These are phyloP conservation scores for Drosophila serrata DNA, from an alignment of 1,140 invertebrate genomes.

Conservation along the genomic window DNA sequence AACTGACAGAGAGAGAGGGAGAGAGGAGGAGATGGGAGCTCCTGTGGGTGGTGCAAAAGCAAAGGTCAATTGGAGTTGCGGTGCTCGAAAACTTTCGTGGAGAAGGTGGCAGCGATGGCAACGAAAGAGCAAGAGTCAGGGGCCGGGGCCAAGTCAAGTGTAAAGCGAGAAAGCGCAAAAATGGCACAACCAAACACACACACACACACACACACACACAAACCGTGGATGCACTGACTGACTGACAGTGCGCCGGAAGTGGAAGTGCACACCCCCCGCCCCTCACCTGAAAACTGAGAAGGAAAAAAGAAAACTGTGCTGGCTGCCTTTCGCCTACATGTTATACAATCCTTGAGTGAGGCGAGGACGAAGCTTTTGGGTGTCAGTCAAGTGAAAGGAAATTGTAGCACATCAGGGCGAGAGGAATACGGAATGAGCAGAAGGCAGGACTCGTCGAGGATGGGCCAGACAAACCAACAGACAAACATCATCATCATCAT, in stretches of 20 bases:
- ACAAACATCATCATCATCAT: slow-evolving; percentile 75
- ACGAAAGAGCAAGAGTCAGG: slow-evolving; percentile 64
- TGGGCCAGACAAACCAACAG: slow-evolving; percentile 78
- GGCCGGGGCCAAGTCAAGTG: slow-evolving; percentile 72
- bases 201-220: slow-evolving; percentile 21
- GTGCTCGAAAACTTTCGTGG: slow-evolving; percentile 32
- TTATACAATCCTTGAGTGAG: slow-evolving; percentile 81
- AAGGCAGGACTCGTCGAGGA: background rate
- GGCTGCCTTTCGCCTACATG: slow-evolving; percentile 61
- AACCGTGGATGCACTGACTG: slow-evolving; percentile 36
- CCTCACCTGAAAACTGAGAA: slow-evolving; percentile 20
- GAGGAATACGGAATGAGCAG: background rate
- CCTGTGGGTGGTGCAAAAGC: slow-evolving; percentile 30
- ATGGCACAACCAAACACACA: slow-evolving; percentile 50
- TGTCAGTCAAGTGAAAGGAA: slow-evolving; percentile 84
- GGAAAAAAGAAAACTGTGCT: slow-evolving; percentile 47
- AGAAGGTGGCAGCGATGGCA: slow-evolving; percentile 9
- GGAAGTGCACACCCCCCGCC: slow-evolving; percentile 44
- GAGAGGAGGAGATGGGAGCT: background rate
- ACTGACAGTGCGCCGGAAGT: slow-evolving; percentile 54
- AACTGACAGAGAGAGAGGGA: background rate
- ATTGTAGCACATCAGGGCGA: slow-evolving; percentile 63
- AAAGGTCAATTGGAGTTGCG: slow-evolving; percentile 83
- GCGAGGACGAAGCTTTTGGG: slow-evolving; percentile 69
- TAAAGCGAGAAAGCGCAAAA: slow-evolving; percentile 79